Conservation (phyloP, 2,113 vertebrate genomes). For the Hystrix brachyura region DNA sequence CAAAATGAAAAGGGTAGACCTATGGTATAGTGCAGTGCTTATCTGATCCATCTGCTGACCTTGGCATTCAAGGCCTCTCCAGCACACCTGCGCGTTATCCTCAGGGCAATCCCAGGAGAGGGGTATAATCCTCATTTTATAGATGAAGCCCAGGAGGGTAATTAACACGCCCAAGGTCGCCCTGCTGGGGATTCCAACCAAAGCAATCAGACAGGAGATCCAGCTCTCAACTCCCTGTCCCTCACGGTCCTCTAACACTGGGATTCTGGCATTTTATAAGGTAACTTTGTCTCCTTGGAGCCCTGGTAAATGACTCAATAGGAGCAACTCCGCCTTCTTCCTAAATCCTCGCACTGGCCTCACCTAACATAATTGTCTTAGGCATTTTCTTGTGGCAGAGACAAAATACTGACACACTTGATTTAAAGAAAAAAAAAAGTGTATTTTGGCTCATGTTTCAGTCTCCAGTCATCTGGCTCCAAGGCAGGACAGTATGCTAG, state of each 20-base stretch:
- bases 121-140: neutral
- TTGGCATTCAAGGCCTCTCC: neutral
- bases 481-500: neutral
- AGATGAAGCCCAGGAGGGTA: neutral
- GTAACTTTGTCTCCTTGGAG: neutral
- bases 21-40: accelerated
- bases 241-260: neutral
- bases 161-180: neutral
- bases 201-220: neutral
- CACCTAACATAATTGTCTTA: neutral
- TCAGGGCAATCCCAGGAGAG: neutral
- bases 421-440: neutral
- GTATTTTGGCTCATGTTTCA: neutral
- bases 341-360: neutral
- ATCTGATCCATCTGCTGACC: neutral
- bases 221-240: too few species aligned
- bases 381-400: neutral
- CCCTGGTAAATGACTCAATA: neutral
- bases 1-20: neutral
- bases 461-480: neutral
- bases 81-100: neutral
- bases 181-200: neutral
- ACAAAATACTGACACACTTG: neutral
- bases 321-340: neutral
- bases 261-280: neutral